Percentiles rank a stretch among this genome's conserved stretches.
Conservation (phyloP, 2,797 vertebrate genomes). For the Gadopsis bispinosus region DNA sequence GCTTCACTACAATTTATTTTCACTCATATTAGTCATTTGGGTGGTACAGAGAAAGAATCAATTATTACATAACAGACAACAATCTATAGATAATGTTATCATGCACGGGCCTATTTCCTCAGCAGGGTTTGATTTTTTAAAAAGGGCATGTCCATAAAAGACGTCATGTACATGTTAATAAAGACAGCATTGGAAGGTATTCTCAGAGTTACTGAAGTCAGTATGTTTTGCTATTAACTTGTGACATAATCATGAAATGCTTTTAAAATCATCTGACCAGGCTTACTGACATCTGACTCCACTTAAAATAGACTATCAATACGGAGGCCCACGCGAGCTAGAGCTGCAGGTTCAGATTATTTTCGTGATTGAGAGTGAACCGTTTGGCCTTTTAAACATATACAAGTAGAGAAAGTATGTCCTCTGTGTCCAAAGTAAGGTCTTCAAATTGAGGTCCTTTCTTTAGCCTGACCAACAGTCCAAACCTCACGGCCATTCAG, state of each 20-base stretch:
- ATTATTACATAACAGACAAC: neutral
- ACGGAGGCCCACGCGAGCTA: neutral
- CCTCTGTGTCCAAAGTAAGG: neutral
- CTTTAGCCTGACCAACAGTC: neutral
- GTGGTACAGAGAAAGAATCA: neutral
- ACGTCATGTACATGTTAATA: conserved; percentile 30
- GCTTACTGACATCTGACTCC: conserved; percentile 31
- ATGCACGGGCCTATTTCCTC: neutral
- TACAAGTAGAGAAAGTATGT: too few species aligned
- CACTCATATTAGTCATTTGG: neutral
- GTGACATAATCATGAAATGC: conserved; percentile 19
- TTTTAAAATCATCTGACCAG: conserved; percentile 43
- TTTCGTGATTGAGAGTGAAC: neutral
- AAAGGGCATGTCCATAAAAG: conserved; percentile 13
- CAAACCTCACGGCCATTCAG: neutral
- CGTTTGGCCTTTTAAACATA: neutral
- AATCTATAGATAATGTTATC: neutral
- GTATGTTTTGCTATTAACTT: conserved; percentile 21
- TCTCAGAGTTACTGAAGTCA: conserved; percentile 27
- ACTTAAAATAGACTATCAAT: conserved; percentile 5
- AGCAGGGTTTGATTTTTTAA: conserved; percentile 11
- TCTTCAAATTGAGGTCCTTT: neutral
- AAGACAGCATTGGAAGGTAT: conserved; percentile 1
- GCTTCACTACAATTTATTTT: conserved; percentile 4
- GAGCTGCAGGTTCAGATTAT: neutral